These are phyloP conservation scores for Diogma glabrata DNA, from an alignment of 2,888 invertebrate species.

Conservation along the genomic window DNA sequence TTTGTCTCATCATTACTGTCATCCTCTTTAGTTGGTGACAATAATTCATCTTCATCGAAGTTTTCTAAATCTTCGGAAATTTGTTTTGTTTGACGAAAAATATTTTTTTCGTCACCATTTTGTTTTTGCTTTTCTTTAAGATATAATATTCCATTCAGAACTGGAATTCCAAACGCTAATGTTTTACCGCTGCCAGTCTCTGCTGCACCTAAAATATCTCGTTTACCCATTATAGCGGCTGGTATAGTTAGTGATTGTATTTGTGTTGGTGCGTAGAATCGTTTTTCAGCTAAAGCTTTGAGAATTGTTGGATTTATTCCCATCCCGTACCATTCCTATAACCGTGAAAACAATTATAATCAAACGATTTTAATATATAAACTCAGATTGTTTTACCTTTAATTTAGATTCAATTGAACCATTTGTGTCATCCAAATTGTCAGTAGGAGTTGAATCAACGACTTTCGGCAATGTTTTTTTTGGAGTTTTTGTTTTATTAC, in stretches of 20 bases:
- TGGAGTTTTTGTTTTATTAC: conserved; percentile 16
- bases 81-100: too few relatives aligned
- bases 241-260: conserved; percentile 77
- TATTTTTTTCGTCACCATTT: too few relatives aligned
- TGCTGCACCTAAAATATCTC: conserved; percentile 95
- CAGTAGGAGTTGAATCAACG: conserved; percentile 15
- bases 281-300: conserved; percentile 59
- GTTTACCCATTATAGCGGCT: conserved; percentile 69
- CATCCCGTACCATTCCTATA: conserved; percentile 50
- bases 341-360: conserved; percentile 11
- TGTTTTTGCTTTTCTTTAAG: conserved; percentile 38
- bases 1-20: conserved; percentile 17
- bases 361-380: neutral
- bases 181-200: conserved; percentile 99
- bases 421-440: conserved; percentile 24
- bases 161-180: conserved; percentile 91
- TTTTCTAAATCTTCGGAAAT: conserved; percentile 21
- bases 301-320: conserved; percentile 55
- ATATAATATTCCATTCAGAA: conserved; percentile 73
- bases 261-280: conserved; percentile 72
- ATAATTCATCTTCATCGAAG: conserved; percentile 23
- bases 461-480: neutral
- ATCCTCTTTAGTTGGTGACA: conserved; percentile 15
- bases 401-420: too few relatives aligned
- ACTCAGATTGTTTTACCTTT: conserved; percentile 10